A percentile compares a stretch with the other conserved stretches of the same genome.
These are phyloP conservation scores for Poeciliopsis occidentalis DNA, from an alignment of 2,113 vertebrate genomes.

Conservation along the genomic window DNA sequence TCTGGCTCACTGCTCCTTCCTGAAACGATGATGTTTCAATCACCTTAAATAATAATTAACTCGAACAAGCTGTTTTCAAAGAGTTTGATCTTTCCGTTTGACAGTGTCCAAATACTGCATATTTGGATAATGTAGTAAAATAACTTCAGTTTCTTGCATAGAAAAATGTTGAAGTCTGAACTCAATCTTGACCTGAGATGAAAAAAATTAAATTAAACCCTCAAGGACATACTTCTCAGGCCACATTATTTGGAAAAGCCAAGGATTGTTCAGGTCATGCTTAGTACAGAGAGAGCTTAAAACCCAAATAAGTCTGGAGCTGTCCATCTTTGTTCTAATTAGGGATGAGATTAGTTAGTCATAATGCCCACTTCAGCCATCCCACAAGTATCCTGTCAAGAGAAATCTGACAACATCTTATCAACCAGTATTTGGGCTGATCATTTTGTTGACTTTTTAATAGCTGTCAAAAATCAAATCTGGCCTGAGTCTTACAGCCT, in stretches of 20 bases:
- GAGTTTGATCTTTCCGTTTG: too few species aligned
- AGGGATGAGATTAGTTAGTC: constrained; percentile 41
- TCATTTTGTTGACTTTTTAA: constrained; percentile 16
- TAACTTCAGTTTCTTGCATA: not conserved
- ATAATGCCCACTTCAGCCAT: constrained; percentile 26
- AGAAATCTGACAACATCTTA: constrained; percentile 34
- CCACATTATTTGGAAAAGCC: not conserved
- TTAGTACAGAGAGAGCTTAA: not conserved
- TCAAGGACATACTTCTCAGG: not conserved
- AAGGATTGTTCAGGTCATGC: not conserved
- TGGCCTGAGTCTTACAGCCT: constrained; percentile 22
- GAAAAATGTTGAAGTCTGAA: not conserved
- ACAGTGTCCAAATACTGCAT: not conserved
- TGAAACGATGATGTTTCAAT: not conserved
- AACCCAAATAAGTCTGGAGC: not conserved
- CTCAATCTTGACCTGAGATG: constrained; percentile 5
- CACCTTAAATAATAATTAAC: not conserved
- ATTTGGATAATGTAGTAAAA: not conserved
- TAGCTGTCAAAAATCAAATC: constrained; percentile 18
- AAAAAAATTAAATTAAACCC: not conserved
- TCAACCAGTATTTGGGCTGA: constrained; percentile 31
- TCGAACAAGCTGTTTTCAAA: not conserved
- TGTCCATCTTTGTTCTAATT: not conserved
- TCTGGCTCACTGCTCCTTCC: not conserved
- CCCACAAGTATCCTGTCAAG: constrained; percentile 17